A percentile compares a stretch with the other conserved stretches of the same genome.
These are phyloP conservation scores for Eupithecia pulchellata DNA, from an alignment of 2,888 invertebrate genomes.

Conservation along the genomic window DNA sequence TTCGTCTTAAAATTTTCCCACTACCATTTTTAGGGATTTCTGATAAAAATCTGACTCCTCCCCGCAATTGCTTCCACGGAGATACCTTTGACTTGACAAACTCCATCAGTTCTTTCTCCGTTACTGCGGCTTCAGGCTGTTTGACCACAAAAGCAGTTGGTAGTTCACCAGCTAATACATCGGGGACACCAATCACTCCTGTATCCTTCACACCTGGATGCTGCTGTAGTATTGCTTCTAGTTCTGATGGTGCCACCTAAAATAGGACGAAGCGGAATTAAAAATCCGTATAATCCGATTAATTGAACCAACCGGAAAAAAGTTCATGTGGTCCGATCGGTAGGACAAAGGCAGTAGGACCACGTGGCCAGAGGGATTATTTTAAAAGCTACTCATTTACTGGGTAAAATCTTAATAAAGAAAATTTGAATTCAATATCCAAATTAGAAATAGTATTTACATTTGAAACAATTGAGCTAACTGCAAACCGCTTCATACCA, in stretches of 20 bases:
- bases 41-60: constrained; percentile 89
- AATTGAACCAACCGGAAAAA: no score
- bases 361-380: no score
- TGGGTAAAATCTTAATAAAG: no score
- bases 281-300: no score
- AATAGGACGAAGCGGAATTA: no score
- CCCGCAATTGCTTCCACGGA: constrained; percentile 89
- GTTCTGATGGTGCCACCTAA: constrained; percentile 71
- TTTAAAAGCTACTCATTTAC: not conserved
- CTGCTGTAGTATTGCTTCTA: constrained; percentile 65
- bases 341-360: no score
- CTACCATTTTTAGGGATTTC: constrained; percentile 90
- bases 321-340: no score
- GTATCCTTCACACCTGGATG: constrained; percentile 68
- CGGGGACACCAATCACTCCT: constrained; percentile 66
- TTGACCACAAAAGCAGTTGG: constrained; percentile 71
- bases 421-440: no score
- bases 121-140: constrained; percentile 51
- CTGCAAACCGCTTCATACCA: no score
- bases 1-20: constrained; percentile 90
- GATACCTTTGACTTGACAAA: constrained; percentile 77
- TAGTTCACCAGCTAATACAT: constrained; percentile 64
- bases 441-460: no score
- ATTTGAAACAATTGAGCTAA: no score
- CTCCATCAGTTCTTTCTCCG: constrained; percentile 63